Conservation (phyloP, 2,888 invertebrate genomes). For the Furcula furcula region DNA sequence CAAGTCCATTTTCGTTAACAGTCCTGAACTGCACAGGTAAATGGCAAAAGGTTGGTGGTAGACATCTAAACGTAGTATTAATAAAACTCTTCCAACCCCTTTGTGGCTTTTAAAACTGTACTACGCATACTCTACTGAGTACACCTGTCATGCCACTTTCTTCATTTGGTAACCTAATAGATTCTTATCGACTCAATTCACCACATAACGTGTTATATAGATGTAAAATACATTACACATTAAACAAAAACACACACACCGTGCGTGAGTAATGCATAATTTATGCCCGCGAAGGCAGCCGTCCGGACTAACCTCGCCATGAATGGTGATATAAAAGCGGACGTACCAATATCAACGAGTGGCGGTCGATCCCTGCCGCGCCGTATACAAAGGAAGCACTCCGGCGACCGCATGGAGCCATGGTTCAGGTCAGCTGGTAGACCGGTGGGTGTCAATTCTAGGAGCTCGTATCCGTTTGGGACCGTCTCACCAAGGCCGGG, state of each 20-base stretch:
- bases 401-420: slow-evolving; percentile 96
- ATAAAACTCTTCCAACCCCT: too few species aligned
- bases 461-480: slow-evolving; percentile 88
- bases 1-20: too few species aligned
- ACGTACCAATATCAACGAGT: slow-evolving; percentile 96
- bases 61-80: too few species aligned
- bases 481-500: slow-evolving; percentile 92
- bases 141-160: too few species aligned
- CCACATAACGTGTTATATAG: background rate
- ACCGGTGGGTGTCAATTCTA: slow-evolving; percentile 91
- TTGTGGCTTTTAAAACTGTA: too few species aligned
- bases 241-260: background rate
- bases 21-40: too few species aligned
- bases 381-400: slow-evolving; percentile 95
- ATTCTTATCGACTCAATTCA: too few species aligned
- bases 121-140: too few species aligned
- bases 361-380: slow-evolving; percentile 97
- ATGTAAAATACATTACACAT: too few species aligned
- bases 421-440: slow-evolving; percentile 97
- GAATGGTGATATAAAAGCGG: background rate
- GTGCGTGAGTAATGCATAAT: background rate
- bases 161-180: too few species aligned
- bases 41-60: too few species aligned
- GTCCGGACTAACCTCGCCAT: background rate
- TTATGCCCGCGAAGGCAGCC: background rate